Conservation (phyloP, 1,140 invertebrate species). For the Trichonephila inaurata region DNA sequence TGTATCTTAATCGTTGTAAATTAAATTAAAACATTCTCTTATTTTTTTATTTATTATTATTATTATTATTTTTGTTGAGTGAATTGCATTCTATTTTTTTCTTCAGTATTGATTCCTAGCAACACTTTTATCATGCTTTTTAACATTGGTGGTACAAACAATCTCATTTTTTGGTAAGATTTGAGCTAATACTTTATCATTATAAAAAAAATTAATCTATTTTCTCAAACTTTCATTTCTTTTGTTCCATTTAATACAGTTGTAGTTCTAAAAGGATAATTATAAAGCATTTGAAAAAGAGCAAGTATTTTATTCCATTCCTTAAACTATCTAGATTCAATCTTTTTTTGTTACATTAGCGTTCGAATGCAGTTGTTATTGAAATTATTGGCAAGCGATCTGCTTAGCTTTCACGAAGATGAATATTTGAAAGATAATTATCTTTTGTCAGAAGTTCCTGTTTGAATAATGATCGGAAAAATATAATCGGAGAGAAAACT, state of each 20-base stretch:
- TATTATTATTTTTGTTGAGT: too few relatives aligned
- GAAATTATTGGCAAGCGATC: neutral
- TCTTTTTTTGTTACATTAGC: neutral
- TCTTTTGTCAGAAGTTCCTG: neutral
- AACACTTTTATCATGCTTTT: too few relatives aligned
- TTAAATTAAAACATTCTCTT: too few relatives aligned
- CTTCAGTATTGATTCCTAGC: too few relatives aligned
- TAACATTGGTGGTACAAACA: too few relatives aligned
- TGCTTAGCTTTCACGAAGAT: neutral
- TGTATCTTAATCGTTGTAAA: too few relatives aligned
- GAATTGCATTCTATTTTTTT: too few relatives aligned
- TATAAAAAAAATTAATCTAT: too few relatives aligned
- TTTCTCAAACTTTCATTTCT: too few relatives aligned
- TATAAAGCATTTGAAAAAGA: neutral
- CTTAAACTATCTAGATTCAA: neutral
- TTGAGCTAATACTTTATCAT: too few relatives aligned
- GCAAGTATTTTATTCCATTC: neutral
- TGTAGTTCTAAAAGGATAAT: neutral
- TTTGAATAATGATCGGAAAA: neutral
- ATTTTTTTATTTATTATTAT: too few relatives aligned
- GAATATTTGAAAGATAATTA: constrained; percentile 9
- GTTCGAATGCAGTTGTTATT: neutral
- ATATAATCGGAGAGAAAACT: constrained; percentile 5
- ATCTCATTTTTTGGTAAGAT: too few relatives aligned
- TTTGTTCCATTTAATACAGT: neutral